Percentiles rank a stretch among this genome's conserved stretches.
Evolutionary conservation across 2,888 invertebrate species (phyloP).

Genomic region (Macrophya alboannulata): DNA sequence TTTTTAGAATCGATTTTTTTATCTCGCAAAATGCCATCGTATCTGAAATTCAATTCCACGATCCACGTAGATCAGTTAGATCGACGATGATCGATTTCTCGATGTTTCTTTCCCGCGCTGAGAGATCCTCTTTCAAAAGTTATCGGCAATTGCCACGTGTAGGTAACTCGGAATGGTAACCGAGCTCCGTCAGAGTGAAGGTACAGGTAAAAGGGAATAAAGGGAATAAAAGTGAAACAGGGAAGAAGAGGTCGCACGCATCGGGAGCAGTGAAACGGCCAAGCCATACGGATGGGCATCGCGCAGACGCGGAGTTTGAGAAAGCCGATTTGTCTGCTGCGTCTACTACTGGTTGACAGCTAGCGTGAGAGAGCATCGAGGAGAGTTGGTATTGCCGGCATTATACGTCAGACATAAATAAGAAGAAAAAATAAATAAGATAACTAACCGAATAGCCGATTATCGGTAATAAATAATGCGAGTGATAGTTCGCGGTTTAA

Average conservation of each 20-base stretch:
- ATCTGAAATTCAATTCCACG: background rate
- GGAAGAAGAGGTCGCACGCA: background rate
- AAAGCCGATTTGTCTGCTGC: slow-evolving; percentile 54
- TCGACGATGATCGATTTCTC: background rate
- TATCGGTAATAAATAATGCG: slow-evolving; percentile 2
- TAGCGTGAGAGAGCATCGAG: slow-evolving; percentile 25
- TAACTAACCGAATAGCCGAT: background rate
- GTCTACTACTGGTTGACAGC: slow-evolving; percentile 52
- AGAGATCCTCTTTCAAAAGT: background rate
- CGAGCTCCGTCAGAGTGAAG: background rate
- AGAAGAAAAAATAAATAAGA: too few relatives aligned
- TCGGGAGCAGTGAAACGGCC: background rate
- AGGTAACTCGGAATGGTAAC: background rate
- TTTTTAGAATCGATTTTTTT: background rate
- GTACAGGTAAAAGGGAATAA: background rate
- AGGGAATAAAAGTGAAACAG: background rate
- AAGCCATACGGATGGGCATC: background rate
- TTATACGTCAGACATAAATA: background rate
- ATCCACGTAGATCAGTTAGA: background rate
- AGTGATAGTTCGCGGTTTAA: background rate
- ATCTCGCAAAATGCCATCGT: background rate
- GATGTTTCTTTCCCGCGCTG: background rate
- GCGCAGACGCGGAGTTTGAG: slow-evolving; percentile 46
- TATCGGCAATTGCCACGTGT: background rate
- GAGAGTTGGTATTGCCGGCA: slow-evolving; percentile 18